Evolutionary conservation across 1,140 invertebrate genomes (phyloP).

Genomic region (Pachyrhynchus sulphureomaculatus): DNA sequence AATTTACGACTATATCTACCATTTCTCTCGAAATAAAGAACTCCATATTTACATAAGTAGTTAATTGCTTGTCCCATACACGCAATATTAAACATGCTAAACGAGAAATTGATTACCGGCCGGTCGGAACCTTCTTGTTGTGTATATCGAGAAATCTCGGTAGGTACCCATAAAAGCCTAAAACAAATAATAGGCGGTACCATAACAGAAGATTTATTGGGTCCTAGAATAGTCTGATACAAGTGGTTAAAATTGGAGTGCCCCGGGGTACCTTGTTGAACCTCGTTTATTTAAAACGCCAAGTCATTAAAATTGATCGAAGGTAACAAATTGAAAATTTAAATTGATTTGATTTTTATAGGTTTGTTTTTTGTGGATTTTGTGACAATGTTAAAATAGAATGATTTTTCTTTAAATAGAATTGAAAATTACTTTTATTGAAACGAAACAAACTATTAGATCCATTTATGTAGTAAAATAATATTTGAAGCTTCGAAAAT

Average conservation of each 20-base stretch:
- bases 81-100: slow-evolving; percentile 19
- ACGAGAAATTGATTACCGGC: slow-evolving; percentile 22
- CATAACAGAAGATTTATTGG: slow-evolving; percentile 28
- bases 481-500: too few relatives aligned
- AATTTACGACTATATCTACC: not conserved
- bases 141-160: slow-evolving; percentile 14
- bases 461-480: too few relatives aligned
- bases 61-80: not conserved
- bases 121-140: slow-evolving; percentile 13
- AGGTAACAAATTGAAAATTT: too few relatives aligned
- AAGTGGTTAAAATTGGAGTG: not conserved
- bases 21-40: not conserved
- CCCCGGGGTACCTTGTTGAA: not conserved
- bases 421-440: too few relatives aligned
- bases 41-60: not conserved
- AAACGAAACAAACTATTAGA: too few relatives aligned
- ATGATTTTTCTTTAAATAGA: too few relatives aligned
- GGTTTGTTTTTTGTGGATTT: too few relatives aligned
- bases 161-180: slow-evolving; percentile 24
- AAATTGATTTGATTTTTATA: too few relatives aligned
- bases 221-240: slow-evolving; percentile 1
- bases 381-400: too few relatives aligned
- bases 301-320: too few relatives aligned
- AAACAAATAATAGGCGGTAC: slow-evolving; percentile 31
- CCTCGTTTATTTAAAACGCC: not conserved